These are phyloP conservation scores for Myotis vivesi DNA, from an alignment of 2,797 vertebrate genomes.

Conservation along the genomic window DNA sequence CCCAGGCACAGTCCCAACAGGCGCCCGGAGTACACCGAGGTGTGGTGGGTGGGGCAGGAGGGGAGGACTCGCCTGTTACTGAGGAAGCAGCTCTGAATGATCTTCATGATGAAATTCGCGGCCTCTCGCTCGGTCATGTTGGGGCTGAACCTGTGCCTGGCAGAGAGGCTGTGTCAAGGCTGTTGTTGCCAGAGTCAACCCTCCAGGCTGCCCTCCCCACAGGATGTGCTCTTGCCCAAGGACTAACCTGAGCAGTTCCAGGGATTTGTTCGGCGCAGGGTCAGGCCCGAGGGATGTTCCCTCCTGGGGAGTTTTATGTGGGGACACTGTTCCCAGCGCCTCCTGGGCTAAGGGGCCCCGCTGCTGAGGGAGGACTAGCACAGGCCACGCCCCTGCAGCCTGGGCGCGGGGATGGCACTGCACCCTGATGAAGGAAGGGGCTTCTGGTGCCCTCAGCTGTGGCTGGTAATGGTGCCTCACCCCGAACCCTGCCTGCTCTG, in stretches of 20 bases:
- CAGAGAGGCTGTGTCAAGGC: neutral
- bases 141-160: slow-evolving; percentile 95
- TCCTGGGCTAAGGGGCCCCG: neutral
- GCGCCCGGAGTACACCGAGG: fast-evolving
- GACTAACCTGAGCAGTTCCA: neutral
- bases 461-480: neutral
- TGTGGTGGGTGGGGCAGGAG: neutral
- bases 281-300: neutral
- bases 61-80: slow-evolving; percentile 90
- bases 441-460: neutral
- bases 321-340: neutral
- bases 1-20: neutral
- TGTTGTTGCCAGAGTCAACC: fast-evolving
- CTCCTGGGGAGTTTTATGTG: neutral
- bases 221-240: fast-evolving
- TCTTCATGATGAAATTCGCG: slow-evolving; percentile 96
- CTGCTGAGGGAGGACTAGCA: too few relatives aligned
- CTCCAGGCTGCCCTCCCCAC: neutral
- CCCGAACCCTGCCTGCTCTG: neutral
- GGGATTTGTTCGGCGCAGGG: neutral
- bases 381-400: neutral
- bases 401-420: neutral
- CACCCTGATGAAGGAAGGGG: neutral
- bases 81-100: slow-evolving; percentile 99
- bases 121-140: slow-evolving; percentile 98